phyloP scores from a whole-genome alignment of 2,113 vertebrate species.

The Gila orcuttii region DNA sequence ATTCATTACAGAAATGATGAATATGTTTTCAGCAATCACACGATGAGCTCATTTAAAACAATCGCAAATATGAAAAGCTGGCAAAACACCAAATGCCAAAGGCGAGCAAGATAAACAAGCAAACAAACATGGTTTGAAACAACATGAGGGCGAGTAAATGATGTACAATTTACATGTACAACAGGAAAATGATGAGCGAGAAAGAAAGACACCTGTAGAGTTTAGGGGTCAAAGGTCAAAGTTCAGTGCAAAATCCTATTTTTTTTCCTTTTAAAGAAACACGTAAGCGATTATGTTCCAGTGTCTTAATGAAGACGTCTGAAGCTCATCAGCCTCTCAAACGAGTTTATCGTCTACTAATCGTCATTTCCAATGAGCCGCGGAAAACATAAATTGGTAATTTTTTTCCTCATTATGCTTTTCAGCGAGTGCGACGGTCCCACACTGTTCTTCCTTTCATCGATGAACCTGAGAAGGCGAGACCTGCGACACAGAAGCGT shows the following conservation, averaged over 20 bases:
- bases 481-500: constrained; percentile 42
- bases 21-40: too few species aligned
- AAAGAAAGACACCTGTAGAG: neutral
- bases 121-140: neutral
- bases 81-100: neutral
- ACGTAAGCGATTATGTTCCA: neutral
- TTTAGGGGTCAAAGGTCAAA: neutral
- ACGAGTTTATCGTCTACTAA: constrained; percentile 9
- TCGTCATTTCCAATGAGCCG: constrained; percentile 20
- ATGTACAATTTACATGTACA: neutral
- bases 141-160: neutral
- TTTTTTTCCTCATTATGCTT: constrained; percentile 35
- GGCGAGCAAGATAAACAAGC: neutral
- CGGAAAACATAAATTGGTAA: constrained; percentile 27
- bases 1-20: neutral
- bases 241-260: neutral
- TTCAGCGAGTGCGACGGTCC: neutral
- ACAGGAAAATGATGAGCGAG: neutral
- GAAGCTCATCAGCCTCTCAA: neutral
- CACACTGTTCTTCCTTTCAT: neutral
- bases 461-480: constrained; percentile 5
- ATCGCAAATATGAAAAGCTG: neutral
- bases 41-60: neutral
- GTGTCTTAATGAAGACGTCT: neutral
- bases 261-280: neutral